A percentile compares a stretch with the other conserved stretches of the same genome.
These are phyloP conservation scores for Taeniopygia guttata DNA, from an alignment of 2,797 vertebrate species.

Conservation along the genomic window DNA sequence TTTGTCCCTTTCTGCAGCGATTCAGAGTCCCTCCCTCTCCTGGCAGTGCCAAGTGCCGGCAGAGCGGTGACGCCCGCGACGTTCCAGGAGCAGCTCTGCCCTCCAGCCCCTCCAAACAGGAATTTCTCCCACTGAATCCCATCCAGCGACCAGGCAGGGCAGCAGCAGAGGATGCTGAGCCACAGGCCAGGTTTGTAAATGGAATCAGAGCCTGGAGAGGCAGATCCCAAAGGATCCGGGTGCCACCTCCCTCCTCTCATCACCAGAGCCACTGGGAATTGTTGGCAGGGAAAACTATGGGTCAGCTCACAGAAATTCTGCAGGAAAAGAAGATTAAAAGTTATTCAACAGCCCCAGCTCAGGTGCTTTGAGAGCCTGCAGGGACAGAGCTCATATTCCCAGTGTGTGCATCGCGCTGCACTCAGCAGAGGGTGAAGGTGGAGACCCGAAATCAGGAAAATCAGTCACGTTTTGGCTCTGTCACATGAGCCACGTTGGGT, in stretches of 20 bases:
- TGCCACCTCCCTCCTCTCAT: not conserved
- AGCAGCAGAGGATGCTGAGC: not conserved
- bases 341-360: fast-evolving
- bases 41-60: too few relatives aligned
- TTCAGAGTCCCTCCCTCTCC: not conserved
- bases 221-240: not conserved
- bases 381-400: not conserved
- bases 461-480: not conserved
- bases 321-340: not conserved
- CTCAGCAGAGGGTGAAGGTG: not conserved
- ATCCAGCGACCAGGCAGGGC: fast-evolving
- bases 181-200: not conserved
- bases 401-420: not conserved
- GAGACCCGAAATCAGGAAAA: not conserved
- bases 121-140: not conserved
- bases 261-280: not conserved
- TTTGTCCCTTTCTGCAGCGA: not conserved
- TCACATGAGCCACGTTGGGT: not conserved
- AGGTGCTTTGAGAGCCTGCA: not conserved
- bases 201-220: not conserved
- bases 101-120: not conserved
- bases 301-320: not conserved
- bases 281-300: not conserved
- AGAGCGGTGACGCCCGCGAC: not conserved
- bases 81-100: not conserved